These are phyloP conservation scores for Atherix ibis DNA, from an alignment of 2,888 invertebrate genomes.

Conservation along the genomic window DNA sequence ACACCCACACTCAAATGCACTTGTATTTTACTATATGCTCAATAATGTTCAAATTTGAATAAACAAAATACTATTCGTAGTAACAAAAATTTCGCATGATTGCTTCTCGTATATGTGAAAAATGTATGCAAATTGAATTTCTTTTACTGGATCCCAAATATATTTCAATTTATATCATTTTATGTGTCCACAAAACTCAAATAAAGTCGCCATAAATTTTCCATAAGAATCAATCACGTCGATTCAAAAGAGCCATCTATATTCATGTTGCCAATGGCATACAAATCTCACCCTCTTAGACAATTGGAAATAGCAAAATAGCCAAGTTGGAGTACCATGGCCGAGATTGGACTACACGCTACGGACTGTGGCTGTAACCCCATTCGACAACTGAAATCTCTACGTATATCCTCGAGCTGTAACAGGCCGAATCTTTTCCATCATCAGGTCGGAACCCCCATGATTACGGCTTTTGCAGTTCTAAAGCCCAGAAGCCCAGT, in stretches of 20 bases:
- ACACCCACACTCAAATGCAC: too few relatives aligned
- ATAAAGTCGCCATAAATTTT: conserved; percentile 17
- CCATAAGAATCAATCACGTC: conserved; percentile 29
- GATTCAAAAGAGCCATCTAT: conserved; percentile 28
- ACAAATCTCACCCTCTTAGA: background rate
- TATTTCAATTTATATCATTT: conserved; percentile 11
- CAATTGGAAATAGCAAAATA: too few relatives aligned
- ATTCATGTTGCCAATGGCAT: conserved; percentile 20
- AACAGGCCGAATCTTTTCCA: too few relatives aligned
- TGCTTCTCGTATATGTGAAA: too few relatives aligned
- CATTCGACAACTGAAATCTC: background rate
- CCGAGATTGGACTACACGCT: too few relatives aligned
- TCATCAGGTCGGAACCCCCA: background rate
- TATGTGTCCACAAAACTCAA: conserved; percentile 11
- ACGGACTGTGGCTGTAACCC: background rate
- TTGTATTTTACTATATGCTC: too few relatives aligned
- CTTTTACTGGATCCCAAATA: conserved; percentile 3
- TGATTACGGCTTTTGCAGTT: background rate
- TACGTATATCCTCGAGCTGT: conserved; percentile 2
- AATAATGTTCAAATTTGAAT: too few relatives aligned
- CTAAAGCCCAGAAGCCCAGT: background rate
- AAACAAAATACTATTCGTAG: too few relatives aligned
- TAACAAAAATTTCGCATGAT: too few relatives aligned
- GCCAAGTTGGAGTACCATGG: too few relatives aligned
- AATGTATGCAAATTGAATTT: conserved; percentile 6